These are phyloP conservation scores for Tenthredo mesomela DNA, from an alignment of 2,888 invertebrate species.

Conservation along the genomic window DNA sequence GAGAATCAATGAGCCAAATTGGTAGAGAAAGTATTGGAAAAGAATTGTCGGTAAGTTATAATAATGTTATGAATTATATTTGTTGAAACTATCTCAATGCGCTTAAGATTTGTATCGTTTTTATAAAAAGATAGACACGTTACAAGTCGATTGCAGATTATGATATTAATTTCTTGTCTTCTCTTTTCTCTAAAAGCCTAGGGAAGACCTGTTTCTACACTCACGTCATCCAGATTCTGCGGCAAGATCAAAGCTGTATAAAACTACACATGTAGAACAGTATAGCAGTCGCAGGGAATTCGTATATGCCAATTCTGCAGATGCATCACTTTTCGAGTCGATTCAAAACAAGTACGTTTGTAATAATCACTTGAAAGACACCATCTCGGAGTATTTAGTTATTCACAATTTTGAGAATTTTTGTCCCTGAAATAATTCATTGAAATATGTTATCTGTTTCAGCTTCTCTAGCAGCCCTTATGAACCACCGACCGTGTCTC, in stretches of 20 bases:
- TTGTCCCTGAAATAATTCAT: background rate
- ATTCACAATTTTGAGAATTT: background rate
- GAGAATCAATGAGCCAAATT: slow-evolving; percentile 49
- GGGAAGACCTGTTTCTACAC: slow-evolving; percentile 56
- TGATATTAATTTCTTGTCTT: background rate
- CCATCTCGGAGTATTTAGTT: no score
- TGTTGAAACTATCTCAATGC: background rate
- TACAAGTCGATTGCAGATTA: background rate
- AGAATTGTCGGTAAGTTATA: slow-evolving; percentile 31
- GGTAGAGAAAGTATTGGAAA: slow-evolving; percentile 30
- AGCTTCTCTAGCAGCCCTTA: background rate
- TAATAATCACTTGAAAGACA: background rate
- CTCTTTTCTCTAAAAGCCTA: background rate
- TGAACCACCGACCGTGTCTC: background rate
- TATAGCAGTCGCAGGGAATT: slow-evolving; percentile 65
- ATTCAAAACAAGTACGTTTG: slow-evolving; percentile 26
- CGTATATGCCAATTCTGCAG: slow-evolving; percentile 60
- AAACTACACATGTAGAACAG: slow-evolving; percentile 67
- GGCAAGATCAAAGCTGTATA: slow-evolving; percentile 62
- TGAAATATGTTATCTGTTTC: background rate
- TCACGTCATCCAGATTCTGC: slow-evolving; percentile 57
- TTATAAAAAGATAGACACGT: background rate
- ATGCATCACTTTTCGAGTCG: slow-evolving; percentile 52
- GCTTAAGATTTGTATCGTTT: background rate
- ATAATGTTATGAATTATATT: background rate